Base-by-base conservation (phyloP, 2,797 vertebrate genomes). In the Ctenopoma multispine region DNA sequence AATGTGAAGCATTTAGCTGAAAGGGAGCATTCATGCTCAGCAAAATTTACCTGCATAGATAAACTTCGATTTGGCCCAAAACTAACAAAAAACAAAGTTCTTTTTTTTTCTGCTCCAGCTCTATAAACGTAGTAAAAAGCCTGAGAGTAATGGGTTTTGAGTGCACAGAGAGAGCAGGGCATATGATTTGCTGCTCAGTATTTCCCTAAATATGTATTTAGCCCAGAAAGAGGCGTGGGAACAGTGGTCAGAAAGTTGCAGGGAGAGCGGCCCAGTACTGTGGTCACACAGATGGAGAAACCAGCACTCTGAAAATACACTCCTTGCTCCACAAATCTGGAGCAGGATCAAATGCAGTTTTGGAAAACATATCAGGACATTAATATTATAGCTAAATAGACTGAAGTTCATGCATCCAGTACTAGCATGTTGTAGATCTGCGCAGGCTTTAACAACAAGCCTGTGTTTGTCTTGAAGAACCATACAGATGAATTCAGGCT, bases 281-380 rank as follows among this genome's bases (percentile, higher is more conserved):
- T 90, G 91, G 91, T 91, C 82, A 81, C 90, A 82, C 90, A 90
- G 84, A 93, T 92, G 93, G 92, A 84, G 92, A 93, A 92, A 91
- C 81, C 89, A 90, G 87, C 84, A 82, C 84, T 80, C 87, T 90
- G 72, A 90, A 94, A 93, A 94, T 91, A 92, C 68, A 90, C 84
- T 91, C 88, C 75, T 70, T 80, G 77, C 67, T 80, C 87, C 89
- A 81, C 88, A 91, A 83, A 90, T 71, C 84, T 88, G 89, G 85
- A 87, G 40, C 40, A 13, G 40, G 76, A 83, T 89, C 87, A 84
- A 79, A 79, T 82, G 47, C 47, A 75, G 63, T 66, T 86, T 85
- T 80, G 79, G 76, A 61, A 84, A 80, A 83, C 69, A 48, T 58
- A 81, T 72, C 5, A 71, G 58, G 81, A 70, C 58, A 79, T 87